Percentiles rank a stretch among this genome's conserved stretches.
phyloP scores from a whole-genome alignment of 2,888 invertebrate species.

The Latrodectus hesperus region DNA sequence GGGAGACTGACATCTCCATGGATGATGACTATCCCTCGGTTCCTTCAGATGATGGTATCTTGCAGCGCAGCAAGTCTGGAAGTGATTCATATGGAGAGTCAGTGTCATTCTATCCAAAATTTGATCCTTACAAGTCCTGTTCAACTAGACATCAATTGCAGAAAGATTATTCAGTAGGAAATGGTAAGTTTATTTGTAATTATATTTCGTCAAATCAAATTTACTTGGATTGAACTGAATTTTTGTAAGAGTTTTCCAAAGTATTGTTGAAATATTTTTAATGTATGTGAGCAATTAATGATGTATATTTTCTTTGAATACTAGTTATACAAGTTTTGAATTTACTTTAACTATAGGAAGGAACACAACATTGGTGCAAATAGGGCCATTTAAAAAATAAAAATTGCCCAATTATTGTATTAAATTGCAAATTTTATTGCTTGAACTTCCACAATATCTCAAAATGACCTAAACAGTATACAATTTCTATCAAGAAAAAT shows the following conservation, averaged over 20 bases:
- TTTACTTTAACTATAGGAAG: no score
- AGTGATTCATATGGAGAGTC: slow-evolving; percentile 49
- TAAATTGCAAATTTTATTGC: no score
- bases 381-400: no score
- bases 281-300: no score
- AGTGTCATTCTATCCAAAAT: slow-evolving; percentile 58
- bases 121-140: slow-evolving; percentile 24
- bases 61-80: slow-evolving; percentile 25
- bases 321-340: no score
- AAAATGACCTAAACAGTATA: no score
- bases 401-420: no score
- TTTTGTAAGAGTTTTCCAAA: background rate
- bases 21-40: slow-evolving; percentile 58
- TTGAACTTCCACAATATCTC: no score
- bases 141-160: slow-evolving; percentile 23
- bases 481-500: no score
- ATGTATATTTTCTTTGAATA: no score
- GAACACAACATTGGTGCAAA: no score
- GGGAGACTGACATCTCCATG: slow-evolving; percentile 61
- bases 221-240: background rate
- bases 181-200: slow-evolving; percentile 24
- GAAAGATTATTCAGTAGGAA: slow-evolving; percentile 12
- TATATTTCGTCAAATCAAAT: background rate
- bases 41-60: slow-evolving; percentile 42
- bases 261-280: no score